phyloP scores from a whole-genome alignment of 2,888 invertebrate genomes.

The Lepidochrysops patricia region DNA sequence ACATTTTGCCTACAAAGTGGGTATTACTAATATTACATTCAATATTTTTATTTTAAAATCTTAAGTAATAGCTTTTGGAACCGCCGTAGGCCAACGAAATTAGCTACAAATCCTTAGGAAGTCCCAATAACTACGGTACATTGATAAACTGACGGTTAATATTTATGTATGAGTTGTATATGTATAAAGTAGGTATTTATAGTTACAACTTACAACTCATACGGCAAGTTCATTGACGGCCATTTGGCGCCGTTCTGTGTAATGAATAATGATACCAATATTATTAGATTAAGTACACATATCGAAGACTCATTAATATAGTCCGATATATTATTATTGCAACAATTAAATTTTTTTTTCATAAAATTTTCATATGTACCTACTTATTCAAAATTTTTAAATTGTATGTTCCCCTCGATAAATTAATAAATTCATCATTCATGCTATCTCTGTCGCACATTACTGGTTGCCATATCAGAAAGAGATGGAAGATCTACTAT shows the following conservation, averaged over 20 bases:
- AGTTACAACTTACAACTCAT: slow-evolving; percentile 25
- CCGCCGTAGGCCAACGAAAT: too few species aligned
- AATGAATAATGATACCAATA: too few species aligned
- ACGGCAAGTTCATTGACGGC: slow-evolving; percentile 42
- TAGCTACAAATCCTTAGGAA: neutral
- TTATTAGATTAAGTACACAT: too few species aligned
- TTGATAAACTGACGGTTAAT: neutral
- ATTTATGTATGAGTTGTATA: neutral
- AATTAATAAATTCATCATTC: slow-evolving; percentile 37
- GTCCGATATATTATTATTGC: too few species aligned
- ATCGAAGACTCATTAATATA: too few species aligned
- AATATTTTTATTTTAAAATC: too few species aligned
- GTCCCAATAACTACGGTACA: neutral
- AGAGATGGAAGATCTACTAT: slow-evolving; percentile 37
- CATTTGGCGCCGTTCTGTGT: slow-evolving; percentile 38
- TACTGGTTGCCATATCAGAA: slow-evolving; percentile 29
- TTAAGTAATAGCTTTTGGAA: too few species aligned
- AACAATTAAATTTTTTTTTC: too few species aligned
- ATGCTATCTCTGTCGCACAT: slow-evolving; percentile 31
- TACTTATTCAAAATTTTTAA: too few species aligned
- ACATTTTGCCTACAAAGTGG: too few species aligned
- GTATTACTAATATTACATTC: too few species aligned
- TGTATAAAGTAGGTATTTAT: slow-evolving; percentile 7
- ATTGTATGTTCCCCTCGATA: neutral
- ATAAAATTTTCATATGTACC: too few species aligned